These are phyloP conservation scores for Phoxinus phoxinus DNA, from an alignment of 2,113 vertebrate species.

Conservation along the genomic window DNA sequence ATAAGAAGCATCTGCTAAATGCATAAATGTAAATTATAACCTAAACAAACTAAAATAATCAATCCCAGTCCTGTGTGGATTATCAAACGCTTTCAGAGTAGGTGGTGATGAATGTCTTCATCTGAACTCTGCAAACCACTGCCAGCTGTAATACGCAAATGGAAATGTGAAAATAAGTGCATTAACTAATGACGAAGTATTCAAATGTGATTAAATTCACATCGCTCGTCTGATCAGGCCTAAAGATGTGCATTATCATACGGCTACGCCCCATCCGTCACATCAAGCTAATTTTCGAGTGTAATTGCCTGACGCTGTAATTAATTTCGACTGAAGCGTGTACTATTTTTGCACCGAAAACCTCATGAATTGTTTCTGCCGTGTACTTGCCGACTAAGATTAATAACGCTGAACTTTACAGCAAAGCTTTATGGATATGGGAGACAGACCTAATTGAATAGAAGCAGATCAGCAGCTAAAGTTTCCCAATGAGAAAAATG, in stretches of 20 bases:
- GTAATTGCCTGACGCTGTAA: constrained; percentile 10
- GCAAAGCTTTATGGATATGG: background rate
- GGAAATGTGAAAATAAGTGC: background rate
- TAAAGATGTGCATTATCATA: constrained; percentile 20
- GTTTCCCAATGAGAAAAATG: background rate
- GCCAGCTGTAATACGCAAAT: constrained; percentile 2
- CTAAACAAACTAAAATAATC: constrained; percentile 51
- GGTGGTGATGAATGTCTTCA: background rate
- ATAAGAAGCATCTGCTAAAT: background rate
- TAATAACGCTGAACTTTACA: constrained; percentile 13
- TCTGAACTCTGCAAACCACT: background rate
- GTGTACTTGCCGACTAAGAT: background rate
- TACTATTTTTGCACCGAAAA: constrained; percentile 22
- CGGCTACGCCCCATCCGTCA: background rate
- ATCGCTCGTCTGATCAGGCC: background rate
- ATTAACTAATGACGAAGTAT: background rate
- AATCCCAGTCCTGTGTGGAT: constrained; percentile 52
- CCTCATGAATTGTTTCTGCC: constrained; percentile 12
- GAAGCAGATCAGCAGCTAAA: background rate
- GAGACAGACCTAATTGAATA: background rate
- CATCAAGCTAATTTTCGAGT: constrained; percentile 13
- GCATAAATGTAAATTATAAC: background rate
- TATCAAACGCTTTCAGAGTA: constrained; percentile 46
- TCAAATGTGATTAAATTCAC: constrained; percentile 6
- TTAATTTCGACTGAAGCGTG: background rate